Evolutionary conservation across 2,797 vertebrate species (phyloP).

Genomic region (Lindbergichthys nudifrons): DNA sequence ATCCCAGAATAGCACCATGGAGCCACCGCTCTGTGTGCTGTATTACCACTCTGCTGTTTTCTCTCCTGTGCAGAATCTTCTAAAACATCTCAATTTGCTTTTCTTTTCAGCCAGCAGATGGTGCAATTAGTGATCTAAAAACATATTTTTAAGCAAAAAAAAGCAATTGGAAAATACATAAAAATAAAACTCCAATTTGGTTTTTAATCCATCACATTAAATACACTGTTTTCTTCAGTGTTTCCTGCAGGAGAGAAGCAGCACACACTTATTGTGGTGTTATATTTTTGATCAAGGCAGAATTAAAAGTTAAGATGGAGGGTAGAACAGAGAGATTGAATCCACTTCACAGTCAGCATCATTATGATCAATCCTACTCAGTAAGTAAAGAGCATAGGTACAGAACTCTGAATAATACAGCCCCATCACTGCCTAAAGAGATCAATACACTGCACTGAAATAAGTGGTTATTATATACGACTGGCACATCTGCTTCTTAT

Average conservation of each 20-base stretch:
- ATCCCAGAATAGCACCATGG: not conserved
- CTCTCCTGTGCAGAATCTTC: not conserved
- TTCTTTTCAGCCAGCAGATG: slow-evolving; percentile 62
- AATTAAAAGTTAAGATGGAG: slow-evolving; percentile 12
- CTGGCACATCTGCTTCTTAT: slow-evolving; percentile 38
- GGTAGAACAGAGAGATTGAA: not conserved
- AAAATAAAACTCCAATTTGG: not conserved
- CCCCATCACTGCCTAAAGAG: slow-evolving; percentile 37
- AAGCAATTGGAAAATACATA: slow-evolving; percentile 4
- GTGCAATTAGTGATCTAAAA: slow-evolving; percentile 53
- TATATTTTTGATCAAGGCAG: slow-evolving; percentile 5
- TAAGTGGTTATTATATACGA: slow-evolving; percentile 58
- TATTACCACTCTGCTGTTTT: not conserved
- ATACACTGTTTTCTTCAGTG: not conserved
- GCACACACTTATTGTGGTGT: not conserved
- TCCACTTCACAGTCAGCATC: slow-evolving; percentile 4
- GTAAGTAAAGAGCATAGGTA: slow-evolving; percentile 20
- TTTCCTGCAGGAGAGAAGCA: slow-evolving; percentile 5
- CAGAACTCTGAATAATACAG: slow-evolving; percentile 32
- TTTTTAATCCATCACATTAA: not conserved
- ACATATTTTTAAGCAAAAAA: slow-evolving; percentile 13
- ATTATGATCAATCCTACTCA: slow-evolving; percentile 29
- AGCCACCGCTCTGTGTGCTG: not conserved
- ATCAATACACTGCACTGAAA: slow-evolving; percentile 64
- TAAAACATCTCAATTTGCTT: slow-evolving; percentile 18